These are phyloP conservation scores for Lacanobia wlatinum DNA, from an alignment of 2,888 invertebrate genomes.

Conservation along the genomic window DNA sequence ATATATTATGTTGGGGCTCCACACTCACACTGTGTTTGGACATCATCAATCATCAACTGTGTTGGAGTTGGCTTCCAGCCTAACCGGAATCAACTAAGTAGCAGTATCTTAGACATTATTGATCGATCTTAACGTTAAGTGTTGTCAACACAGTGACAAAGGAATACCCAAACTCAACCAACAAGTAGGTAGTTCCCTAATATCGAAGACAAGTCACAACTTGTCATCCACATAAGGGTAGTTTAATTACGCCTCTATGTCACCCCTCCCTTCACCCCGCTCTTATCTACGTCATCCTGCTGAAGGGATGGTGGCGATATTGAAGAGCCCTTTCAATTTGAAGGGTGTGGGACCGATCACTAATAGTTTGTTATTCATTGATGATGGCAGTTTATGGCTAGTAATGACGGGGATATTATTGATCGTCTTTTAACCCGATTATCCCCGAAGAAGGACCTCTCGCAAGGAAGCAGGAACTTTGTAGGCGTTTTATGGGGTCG, in stretches of 20 bases:
- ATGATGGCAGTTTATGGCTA: background rate
- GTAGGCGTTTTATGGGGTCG: too few species aligned
- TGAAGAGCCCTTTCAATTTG: background rate
- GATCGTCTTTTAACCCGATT: background rate
- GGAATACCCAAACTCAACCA: background rate
- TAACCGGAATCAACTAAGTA: too few species aligned
- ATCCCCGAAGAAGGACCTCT: too few species aligned
- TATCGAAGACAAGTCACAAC: constrained; percentile 1
- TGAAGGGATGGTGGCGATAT: constrained; percentile 13
- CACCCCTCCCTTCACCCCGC: background rate
- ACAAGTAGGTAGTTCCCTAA: background rate
- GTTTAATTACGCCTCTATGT: constrained; percentile 30
- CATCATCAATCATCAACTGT: too few species aligned
- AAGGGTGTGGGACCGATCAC: background rate
- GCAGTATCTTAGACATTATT: too few species aligned
- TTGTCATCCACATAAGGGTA: constrained; percentile 20
- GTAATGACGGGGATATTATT: background rate
- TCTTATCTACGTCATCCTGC: constrained; percentile 2
- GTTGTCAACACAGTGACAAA: too few species aligned
- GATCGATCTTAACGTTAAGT: too few species aligned
- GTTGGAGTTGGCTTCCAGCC: too few species aligned
- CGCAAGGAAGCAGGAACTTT: too few species aligned
- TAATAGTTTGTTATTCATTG: background rate
- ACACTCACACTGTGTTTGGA: too few species aligned
- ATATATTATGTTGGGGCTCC: too few species aligned